A percentile compares a stretch with the other conserved stretches of the same genome.
Conservation (phyloP, 2,113 vertebrate species). For the Chaetorhynchus papuensis region DNA sequence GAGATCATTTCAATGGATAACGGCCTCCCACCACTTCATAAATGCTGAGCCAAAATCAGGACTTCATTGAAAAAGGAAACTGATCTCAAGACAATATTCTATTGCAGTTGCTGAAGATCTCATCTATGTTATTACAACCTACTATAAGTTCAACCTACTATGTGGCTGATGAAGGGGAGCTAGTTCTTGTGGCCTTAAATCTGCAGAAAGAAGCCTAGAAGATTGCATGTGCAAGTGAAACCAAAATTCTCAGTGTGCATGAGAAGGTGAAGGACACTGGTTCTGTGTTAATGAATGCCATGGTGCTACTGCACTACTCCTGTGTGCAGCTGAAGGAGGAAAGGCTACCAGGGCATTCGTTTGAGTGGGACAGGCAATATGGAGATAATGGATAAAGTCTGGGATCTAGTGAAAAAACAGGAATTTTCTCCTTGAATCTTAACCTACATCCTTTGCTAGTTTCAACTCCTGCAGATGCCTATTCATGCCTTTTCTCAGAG, state of each 20-base stretch:
- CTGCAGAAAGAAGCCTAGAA: neutral
- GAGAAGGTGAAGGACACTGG: neutral
- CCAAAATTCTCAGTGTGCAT: rapidly evolving
- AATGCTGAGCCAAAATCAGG: conserved; percentile 30
- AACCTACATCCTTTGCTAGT: neutral
- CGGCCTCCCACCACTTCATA: conserved; percentile 15
- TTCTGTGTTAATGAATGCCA: neutral
- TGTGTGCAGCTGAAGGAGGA: neutral
- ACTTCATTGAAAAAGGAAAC: conserved; percentile 61
- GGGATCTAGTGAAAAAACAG: neutral
- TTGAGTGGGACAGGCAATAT: neutral
- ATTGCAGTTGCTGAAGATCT: conserved; percentile 33
- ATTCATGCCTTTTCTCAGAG: neutral
- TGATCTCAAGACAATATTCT: conserved; percentile 36
- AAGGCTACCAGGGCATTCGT: rapidly evolving
- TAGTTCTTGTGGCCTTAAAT: neutral
- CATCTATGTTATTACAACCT: conserved; percentile 19
- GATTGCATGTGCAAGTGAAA: neutral
- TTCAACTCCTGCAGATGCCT: neutral
- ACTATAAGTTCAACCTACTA: neutral
- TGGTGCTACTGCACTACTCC: neutral
- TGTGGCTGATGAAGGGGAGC: neutral
- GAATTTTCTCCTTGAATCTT: neutral
- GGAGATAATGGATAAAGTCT: neutral
- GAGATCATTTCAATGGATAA: conserved; percentile 55